Conservation (phyloP, 2,113 vertebrate species). For the Pristiophorus japonicus region DNA sequence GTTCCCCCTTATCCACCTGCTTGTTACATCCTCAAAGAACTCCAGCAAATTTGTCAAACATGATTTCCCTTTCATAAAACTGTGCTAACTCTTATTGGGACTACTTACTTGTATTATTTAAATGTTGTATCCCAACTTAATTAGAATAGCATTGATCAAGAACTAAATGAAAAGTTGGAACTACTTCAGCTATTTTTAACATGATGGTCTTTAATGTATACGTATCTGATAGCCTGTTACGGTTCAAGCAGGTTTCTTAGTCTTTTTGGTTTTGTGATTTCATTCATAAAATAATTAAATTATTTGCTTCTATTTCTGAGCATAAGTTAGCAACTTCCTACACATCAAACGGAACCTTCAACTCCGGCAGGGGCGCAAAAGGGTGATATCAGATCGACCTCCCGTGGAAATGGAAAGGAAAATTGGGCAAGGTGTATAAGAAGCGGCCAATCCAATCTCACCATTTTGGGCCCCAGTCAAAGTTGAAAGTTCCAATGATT, state of each 20-base stretch:
- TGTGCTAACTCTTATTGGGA: too few species aligned
- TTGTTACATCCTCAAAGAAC: too few species aligned
- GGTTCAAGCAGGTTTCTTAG: not conserved
- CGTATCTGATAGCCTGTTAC: not conserved
- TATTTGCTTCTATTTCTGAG: not conserved
- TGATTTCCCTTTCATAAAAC: too few species aligned
- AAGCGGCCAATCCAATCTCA: not conserved
- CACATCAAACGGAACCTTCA: not conserved
- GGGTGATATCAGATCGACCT: not conserved
- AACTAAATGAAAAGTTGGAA: not conserved
- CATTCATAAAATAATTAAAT: slow-evolving; percentile 13
- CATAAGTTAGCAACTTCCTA: not conserved
- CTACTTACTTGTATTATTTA: not conserved
- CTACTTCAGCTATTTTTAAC: too few species aligned
- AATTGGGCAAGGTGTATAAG: not conserved
- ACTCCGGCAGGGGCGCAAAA: not conserved
- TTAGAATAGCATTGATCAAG: not conserved
- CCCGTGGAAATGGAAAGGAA: not conserved
- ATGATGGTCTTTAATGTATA: too few species aligned
- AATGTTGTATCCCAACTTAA: not conserved
- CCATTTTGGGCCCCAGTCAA: not conserved
- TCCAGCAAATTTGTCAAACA: too few species aligned
- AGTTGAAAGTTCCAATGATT: not conserved
- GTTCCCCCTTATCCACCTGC: too few species aligned
- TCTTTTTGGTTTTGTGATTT: slow-evolving; percentile 13